Base-by-base conservation (phyloP, 2,113 vertebrate species). In the Carlito syrichta region DNA sequence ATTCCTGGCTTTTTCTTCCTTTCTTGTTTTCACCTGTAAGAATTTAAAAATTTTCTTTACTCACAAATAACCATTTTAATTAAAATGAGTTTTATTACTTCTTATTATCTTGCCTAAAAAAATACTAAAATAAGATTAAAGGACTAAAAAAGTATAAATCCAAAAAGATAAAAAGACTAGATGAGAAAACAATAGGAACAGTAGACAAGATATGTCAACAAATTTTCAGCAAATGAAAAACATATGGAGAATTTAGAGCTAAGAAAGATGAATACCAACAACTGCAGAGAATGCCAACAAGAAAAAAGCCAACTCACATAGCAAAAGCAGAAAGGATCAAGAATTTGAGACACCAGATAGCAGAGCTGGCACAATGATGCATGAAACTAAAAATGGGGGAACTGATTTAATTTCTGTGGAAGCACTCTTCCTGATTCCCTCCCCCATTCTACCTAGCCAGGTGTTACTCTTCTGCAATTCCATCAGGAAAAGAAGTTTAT, bases 221-320 rank as follows among this genome's bases (percentile, higher is more conserved):
- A 93, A 96, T 58, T 86, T 95, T 92, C 71, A 84, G 50, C 78
- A 93, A 97, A 93, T 87, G 58, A 95, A 95, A 97, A 96, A 58
- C 56, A 94, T 54, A 96, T 43, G 73, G 60, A 95, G 58, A 38
- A 96, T 78, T 78, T 54, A 84, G 76, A 92, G 38, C 38, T 95
- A 94, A 74, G 71, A 96, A 91, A 96, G 60, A 16, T 84, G n/a
- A 97, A 71, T 32, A 87, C 0, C 60, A 90, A 13, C 79, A 94
- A 95, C 38, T 93, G 8, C 40, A 89, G 83, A 95, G 23, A 94
- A 81, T 87, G 95, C 40, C 86, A 96, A 81, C 10, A 85, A 56
- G 23, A 83, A 10, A 87, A 97, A 89, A 94, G 63, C 45, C 63
- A 94, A 92, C 78, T 92, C 27, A 86, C 30, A 19, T 0, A 66